A percentile compares a stretch with the other conserved stretches of the same genome.
phyloP scores from a whole-genome alignment of 2,888 invertebrate species.

The Spisula subtruncata region DNA sequence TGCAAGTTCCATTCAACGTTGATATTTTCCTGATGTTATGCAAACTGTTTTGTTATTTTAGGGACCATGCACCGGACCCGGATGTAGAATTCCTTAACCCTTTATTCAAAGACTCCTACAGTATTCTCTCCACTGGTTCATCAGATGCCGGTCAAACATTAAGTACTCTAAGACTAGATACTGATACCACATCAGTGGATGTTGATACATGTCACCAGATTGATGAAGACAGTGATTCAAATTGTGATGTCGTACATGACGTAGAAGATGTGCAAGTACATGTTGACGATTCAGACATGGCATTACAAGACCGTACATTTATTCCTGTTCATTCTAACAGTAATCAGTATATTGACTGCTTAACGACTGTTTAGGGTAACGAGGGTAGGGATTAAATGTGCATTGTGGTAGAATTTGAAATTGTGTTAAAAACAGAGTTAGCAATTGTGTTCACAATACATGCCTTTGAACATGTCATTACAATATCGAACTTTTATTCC shows the following conservation, averaged over 20 bases:
- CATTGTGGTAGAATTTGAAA: too few species aligned
- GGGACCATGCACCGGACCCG: constrained; percentile 65
- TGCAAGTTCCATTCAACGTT: not conserved
- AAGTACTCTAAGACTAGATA: not conserved
- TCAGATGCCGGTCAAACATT: not conserved
- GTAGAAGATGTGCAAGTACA: not conserved
- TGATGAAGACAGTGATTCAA: not conserved
- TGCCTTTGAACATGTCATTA: not conserved
- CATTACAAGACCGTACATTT: not conserved
- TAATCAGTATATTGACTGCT: not conserved
- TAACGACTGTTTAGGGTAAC: not conserved
- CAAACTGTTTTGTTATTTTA: constrained; percentile 34
- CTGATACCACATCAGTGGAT: not conserved
- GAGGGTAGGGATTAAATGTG: too few species aligned
- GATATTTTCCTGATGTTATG: not conserved
- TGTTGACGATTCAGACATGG: not conserved
- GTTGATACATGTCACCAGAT: not conserved
- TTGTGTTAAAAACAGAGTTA: too few species aligned
- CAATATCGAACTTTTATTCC: not conserved
- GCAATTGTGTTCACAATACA: too few species aligned
- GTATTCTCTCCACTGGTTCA: not conserved
- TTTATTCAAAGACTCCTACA: constrained; percentile 62
- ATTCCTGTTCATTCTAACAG: too few species aligned
- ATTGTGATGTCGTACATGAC: not conserved
- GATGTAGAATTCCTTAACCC: constrained; percentile 82